These are phyloP conservation scores for Microtus oregoni DNA, from an alignment of 2,113 vertebrate species.

Conservation along the genomic window DNA sequence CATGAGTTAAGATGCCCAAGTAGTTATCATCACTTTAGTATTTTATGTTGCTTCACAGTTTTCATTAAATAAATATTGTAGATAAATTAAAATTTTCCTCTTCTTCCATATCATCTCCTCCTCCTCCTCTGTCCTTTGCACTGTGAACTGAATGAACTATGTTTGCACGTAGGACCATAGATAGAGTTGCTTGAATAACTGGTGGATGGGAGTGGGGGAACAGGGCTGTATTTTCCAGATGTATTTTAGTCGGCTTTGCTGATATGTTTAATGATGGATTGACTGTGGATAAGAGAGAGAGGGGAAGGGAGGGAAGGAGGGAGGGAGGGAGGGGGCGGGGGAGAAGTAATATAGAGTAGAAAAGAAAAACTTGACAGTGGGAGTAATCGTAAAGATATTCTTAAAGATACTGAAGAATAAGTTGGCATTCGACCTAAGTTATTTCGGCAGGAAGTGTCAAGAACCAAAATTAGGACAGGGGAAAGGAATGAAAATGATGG, in stretches of 20 bases:
- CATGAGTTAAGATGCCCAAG: neutral
- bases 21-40: neutral
- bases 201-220: neutral
- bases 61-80: constrained; percentile 9
- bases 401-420: neutral
- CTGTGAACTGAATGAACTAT: neutral
- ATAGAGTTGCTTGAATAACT: neutral
- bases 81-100: neutral
- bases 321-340: neutral
- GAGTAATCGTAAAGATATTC: neutral
- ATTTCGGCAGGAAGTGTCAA: neutral
- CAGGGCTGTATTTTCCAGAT: neutral
- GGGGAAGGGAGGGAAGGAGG: too few relatives aligned
- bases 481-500: neutral
- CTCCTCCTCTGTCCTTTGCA: neutral
- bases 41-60: neutral
- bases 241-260: constrained; percentile 1
- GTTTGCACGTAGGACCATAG: neutral
- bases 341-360: neutral
- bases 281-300: neutral
- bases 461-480: neutral
- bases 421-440: neutral
- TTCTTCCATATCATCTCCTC: neutral
- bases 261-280: neutral
- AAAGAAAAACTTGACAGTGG: neutral